phyloP scores from a whole-genome alignment of 2,113 vertebrate species.

The Eudorcas thomsonii region DNA sequence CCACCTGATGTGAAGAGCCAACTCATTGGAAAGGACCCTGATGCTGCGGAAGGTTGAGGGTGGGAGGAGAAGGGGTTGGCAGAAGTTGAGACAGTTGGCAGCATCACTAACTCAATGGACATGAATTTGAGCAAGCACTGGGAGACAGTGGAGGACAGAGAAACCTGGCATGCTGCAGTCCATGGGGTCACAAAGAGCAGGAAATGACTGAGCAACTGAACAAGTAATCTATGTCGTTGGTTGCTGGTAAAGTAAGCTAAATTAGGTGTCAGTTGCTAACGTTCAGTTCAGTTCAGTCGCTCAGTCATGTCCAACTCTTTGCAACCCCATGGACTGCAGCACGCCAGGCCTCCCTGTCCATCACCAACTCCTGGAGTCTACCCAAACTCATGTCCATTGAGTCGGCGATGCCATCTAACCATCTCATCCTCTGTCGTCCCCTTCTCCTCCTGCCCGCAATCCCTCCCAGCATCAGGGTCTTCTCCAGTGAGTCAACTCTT shows the following conservation, averaged over 20 bases:
- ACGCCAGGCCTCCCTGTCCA: too few species aligned
- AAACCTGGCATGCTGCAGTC: not conserved
- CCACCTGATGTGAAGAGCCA: not conserved
- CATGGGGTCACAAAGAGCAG: not conserved
- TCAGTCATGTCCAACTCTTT: too few species aligned
- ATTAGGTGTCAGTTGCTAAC: not conserved
- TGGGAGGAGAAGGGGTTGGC: not conserved
- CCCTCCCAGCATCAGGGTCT: too few species aligned
- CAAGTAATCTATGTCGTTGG: not conserved
- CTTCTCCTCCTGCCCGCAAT: too few species aligned
- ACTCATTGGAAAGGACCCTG: not conserved
- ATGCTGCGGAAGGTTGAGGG: not conserved
- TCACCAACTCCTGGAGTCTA: too few species aligned
- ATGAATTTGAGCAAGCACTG: not conserved
- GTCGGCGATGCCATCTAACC: too few species aligned
- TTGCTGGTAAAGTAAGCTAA: not conserved
- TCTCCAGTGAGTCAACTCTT: too few species aligned
- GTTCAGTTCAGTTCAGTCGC: not conserved
- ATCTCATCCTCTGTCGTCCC: too few species aligned
- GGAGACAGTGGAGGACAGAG: not conserved
- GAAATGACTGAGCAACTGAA: not conserved
- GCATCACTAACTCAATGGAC: not conserved
- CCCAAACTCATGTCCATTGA: too few species aligned
- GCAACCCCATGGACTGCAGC: too few species aligned
- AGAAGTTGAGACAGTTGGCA: not conserved